Base-by-base conservation (phyloP, 92 coral and sea anemone species). In the Zoanthus solanderi region DNA sequence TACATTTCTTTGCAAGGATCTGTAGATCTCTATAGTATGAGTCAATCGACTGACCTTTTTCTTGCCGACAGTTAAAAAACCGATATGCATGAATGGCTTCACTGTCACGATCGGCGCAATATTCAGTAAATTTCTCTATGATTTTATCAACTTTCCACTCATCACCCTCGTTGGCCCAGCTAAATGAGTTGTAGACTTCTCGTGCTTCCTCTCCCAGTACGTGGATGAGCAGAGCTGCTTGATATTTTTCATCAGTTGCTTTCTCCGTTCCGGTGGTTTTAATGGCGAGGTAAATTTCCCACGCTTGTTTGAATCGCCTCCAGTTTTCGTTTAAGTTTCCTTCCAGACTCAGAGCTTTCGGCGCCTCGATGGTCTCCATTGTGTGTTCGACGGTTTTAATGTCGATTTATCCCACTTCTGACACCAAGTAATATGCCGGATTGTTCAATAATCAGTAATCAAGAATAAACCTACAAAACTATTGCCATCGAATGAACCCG, bases 21-120 rank as follows among this genome's bases (percentile, higher is more conserved):
- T 83, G 78, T 4, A 78, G 18, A 0, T 87, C 86, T 12, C 68
- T 87, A 4, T 42, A 75, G 45, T 78, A 87, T 5, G 65, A 83
- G 71, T 78, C 79, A 12, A 71, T 87, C 52, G 86, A 67, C 42
- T 79, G 85, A 9, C 86, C 79, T 15, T 50, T 69, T 8, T 9
- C 42, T 71, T 87, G 90, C 42, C 83, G 46, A 28, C 72, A 65
- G 17, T 82, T 87, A 29, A 78, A 78, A 31, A 78, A 78, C 1
- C 82, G 68, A 44, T 87, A 75, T 8, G 85, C 85, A 9, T 87
- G 84, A 28, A 60, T 75, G 32, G 89, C 81, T 11, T 77, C 75
- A 28, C 65, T 87, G 68, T 68, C 74, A 7, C 78, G 28, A 28
- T 83, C 85, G 2, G 42, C 2, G 42, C 42, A 37, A 37, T 37